Conservation (phyloP, 2,113 vertebrate genomes). For the Acinonyx jubatus region DNA sequence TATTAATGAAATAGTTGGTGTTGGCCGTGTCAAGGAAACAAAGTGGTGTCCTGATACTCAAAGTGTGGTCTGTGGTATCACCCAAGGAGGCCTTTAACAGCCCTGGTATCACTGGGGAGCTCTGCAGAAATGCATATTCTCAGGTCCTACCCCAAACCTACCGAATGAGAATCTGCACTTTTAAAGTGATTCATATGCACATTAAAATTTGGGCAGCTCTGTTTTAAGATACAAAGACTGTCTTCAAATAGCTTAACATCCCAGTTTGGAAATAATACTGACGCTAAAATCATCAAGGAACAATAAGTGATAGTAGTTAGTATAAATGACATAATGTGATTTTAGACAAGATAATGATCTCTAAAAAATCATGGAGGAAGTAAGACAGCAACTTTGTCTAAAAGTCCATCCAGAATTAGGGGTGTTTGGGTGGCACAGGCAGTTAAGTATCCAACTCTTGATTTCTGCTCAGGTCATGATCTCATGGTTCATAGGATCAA, state of each 20-base stretch:
- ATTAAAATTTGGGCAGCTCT: neutral
- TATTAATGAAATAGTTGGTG: neutral
- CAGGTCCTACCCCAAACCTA: rapidly evolving
- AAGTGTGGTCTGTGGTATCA: neutral
- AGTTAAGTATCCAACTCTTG: too few relatives aligned
- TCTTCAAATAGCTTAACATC: neutral
- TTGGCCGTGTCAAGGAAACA: neutral
- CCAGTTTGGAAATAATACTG: neutral
- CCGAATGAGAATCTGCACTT: neutral
- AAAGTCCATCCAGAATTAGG: neutral
- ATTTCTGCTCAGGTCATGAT: too few relatives aligned
- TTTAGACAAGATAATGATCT: neutral
- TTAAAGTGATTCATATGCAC: neutral
- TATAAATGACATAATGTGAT: neutral
- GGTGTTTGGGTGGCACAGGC: too few relatives aligned
- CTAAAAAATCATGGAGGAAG: neutral
- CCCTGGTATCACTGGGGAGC: neutral
- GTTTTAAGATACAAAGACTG: neutral
- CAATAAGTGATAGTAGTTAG: neutral
- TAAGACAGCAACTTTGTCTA: neutral
- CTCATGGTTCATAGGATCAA: too few relatives aligned
- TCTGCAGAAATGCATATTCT: neutral
- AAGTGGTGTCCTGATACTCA: neutral
- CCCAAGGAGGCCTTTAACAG: neutral
- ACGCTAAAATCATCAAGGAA: neutral